Evolutionary conservation across 2,888 invertebrate genomes (phyloP).

Genomic region (Latheticus oryzae): DNA sequence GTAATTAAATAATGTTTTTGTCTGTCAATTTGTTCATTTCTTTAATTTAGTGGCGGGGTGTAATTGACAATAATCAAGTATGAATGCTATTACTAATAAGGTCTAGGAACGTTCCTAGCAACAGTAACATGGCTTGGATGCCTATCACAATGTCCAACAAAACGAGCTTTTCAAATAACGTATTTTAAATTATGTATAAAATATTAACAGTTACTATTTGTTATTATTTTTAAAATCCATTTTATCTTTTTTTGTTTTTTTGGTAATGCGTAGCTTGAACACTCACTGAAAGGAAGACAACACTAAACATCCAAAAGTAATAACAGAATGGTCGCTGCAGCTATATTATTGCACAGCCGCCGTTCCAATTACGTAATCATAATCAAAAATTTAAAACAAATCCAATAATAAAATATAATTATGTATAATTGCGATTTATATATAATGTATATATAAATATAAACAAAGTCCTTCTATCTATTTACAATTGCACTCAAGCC

Average conservation of each 20-base stretch:
- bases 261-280: conserved; percentile 67
- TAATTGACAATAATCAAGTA: conserved; percentile 68
- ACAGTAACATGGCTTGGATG: conserved; percentile 66
- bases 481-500: conserved; percentile 66
- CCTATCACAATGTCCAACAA: conserved; percentile 68
- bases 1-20: conserved; percentile 69
- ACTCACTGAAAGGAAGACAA: conserved; percentile 66
- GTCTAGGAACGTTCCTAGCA: conserved; percentile 65
- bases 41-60: conserved; percentile 64
- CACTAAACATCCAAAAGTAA: conserved; percentile 59
- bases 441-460: conserved; percentile 70
- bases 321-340: conserved; percentile 32
- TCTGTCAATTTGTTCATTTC: conserved; percentile 70
- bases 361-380: conserved; percentile 31
- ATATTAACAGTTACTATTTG: conserved; percentile 67
- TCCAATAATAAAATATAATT: conserved; percentile 65
- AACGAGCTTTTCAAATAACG: conserved; percentile 66
- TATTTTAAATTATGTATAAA: conserved; percentile 68
- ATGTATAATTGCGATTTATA: conserved; percentile 56
- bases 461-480: conserved; percentile 71
- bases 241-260: conserved; percentile 54
- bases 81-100: conserved; percentile 64
- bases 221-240: conserved; percentile 37
- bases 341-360: conserved; percentile 22
- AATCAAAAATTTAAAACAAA: conserved; percentile 56